These are phyloP conservation scores for Rhizomys pruinosus DNA, from an alignment of 2,113 vertebrate species.

Conservation along the genomic window DNA sequence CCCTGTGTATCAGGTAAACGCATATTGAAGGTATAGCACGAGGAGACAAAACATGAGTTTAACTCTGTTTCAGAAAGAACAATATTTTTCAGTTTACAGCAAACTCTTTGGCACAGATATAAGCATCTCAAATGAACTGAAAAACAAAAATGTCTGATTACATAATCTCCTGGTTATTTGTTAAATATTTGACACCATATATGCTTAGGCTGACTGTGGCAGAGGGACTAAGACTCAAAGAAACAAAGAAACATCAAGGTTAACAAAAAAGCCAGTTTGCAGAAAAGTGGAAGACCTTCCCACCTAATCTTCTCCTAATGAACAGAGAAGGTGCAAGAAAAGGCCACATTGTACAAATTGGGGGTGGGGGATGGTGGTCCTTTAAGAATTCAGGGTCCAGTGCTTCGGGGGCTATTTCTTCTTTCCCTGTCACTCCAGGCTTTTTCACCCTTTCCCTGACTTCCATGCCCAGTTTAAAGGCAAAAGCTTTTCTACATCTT, in stretches of 20 bases:
- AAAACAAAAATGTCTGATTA: conserved; percentile 18
- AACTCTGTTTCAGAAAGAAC: conserved; percentile 10
- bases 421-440: too few relatives aligned
- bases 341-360: background rate
- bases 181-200: background rate
- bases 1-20: background rate
- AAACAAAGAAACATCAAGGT: background rate
- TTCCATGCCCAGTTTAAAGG: background rate
- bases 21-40: background rate
- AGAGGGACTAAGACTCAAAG: background rate
- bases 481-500: background rate
- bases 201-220: background rate
- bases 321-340: background rate
- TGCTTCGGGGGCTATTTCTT: too few relatives aligned
- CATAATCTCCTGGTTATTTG: background rate
- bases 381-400: background rate
- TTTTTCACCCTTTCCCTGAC: too few relatives aligned
- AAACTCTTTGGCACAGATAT: conserved; percentile 11
- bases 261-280: background rate
- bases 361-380: rapidly evolving
- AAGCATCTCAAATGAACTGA: background rate
- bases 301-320: background rate
- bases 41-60: conserved; percentile 30
- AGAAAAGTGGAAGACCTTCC: background rate
- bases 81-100: conserved; percentile 25